Evolutionary conservation across 2,888 invertebrate genomes (phyloP).

Genomic region (Meteorus cinctellus): DNA sequence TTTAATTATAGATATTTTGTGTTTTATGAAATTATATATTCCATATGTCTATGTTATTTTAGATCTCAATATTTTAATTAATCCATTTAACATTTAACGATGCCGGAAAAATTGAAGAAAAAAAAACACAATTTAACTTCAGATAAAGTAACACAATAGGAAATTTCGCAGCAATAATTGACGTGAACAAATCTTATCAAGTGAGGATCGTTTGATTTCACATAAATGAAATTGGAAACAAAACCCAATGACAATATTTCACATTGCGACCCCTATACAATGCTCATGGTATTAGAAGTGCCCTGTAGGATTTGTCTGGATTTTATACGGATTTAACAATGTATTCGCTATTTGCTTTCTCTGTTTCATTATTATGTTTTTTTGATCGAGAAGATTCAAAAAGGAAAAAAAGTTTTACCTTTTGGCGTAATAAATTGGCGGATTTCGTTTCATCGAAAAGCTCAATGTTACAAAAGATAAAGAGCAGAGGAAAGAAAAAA

Average conservation of each 20-base stretch:
- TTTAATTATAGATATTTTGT: constrained; percentile 7
- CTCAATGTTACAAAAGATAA: not conserved
- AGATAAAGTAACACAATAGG: constrained; percentile 60
- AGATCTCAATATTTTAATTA: not conserved
- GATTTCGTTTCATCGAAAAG: not conserved
- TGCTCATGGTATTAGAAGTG: constrained; percentile 31
- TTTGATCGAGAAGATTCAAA: not conserved
- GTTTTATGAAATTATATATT: constrained; percentile 35
- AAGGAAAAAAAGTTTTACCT: constrained; percentile 21
- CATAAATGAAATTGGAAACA: constrained; percentile 23
- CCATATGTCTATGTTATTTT: constrained; percentile 32
- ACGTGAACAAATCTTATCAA: constrained; percentile 49
- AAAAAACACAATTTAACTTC: not conserved
- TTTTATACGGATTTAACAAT: constrained; percentile 17
- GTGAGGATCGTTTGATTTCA: not conserved
- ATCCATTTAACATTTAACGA: not conserved
- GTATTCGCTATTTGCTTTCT: not conserved
- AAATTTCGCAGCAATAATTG: constrained; percentile 63
- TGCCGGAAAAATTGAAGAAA: constrained; percentile 6
- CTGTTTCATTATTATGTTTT: not conserved
- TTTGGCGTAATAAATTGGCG: not conserved
- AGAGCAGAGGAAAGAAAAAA: not conserved
- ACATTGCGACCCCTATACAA: constrained; percentile 1
- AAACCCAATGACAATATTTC: constrained; percentile 20
- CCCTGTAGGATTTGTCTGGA: constrained; percentile 33